Evolutionary conservation across 2,797 vertebrate species (phyloP).

Genomic region (Hephaestus fuliginosus): DNA sequence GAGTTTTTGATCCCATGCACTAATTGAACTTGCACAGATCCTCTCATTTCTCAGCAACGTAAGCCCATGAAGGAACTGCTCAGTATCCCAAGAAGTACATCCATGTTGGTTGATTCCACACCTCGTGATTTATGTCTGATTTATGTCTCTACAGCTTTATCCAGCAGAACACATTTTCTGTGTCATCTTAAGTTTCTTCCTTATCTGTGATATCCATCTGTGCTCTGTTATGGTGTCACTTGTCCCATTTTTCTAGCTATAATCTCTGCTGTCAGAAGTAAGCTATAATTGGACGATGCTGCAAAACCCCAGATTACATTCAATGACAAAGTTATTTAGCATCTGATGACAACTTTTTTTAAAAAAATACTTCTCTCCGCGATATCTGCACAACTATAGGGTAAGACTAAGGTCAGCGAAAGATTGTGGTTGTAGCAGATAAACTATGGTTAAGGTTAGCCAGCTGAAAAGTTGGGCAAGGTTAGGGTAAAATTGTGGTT

Average conservation of each 20-base stretch:
- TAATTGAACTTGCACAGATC: slow-evolving; percentile 6
- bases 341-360: background rate
- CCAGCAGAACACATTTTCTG: background rate
- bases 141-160: background rate
- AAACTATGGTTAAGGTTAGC: slow-evolving; percentile 10
- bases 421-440: background rate
- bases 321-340: background rate
- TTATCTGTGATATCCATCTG: background rate
- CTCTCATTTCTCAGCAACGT: slow-evolving; percentile 4
- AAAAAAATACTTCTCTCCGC: background rate
- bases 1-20: background rate
- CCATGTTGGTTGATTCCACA: background rate
- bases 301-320: slow-evolving; percentile 5
- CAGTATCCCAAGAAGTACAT: background rate
- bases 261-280: background rate
- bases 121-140: slow-evolving; percentile 6
- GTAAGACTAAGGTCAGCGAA: slow-evolving; percentile 10
- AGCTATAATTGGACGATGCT: background rate
- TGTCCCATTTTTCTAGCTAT: background rate
- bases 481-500: slow-evolving; percentile 9
- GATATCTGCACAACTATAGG: background rate
- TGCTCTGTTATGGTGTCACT: background rate
- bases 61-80: background rate
- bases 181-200: background rate
- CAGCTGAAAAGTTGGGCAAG: slow-evolving; percentile 1